phyloP scores from a whole-genome alignment of 2,113 vertebrate species.

The Strigops habroptila region DNA sequence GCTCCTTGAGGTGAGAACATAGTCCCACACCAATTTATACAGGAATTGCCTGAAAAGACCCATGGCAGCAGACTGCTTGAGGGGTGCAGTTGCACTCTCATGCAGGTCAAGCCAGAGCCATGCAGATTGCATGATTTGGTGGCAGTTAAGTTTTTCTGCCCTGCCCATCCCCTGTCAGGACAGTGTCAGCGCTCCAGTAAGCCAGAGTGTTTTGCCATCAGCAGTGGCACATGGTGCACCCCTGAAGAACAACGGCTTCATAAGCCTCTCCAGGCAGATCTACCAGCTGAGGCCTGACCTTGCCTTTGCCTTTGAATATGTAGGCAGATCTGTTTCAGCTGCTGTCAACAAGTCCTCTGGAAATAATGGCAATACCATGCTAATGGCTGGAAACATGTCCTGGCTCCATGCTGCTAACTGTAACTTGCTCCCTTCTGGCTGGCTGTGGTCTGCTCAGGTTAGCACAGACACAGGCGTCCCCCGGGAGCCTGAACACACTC shows the following conservation, averaged over 20 bases:
- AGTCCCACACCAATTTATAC: background rate
- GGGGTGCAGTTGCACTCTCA: background rate
- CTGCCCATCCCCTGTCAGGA: background rate
- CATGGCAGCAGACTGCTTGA: background rate
- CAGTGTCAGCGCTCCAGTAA: background rate
- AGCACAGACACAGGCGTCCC: background rate
- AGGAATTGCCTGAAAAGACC: background rate
- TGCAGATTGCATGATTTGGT: background rate
- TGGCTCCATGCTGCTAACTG: background rate
- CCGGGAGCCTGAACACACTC: background rate
- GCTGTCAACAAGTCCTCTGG: background rate
- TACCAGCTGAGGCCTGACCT: background rate
- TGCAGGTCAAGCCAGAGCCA: background rate
- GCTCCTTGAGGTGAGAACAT: background rate
- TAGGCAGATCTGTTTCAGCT: background rate
- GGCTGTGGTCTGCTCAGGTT: background rate
- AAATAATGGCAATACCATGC: background rate
- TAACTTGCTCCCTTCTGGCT: background rate
- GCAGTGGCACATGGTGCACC: fast-evolving
- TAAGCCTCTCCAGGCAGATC: background rate
- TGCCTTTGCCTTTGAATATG: background rate
- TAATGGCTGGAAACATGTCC: background rate
- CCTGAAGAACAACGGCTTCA: background rate
- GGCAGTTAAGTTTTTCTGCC: background rate
- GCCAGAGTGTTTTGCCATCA: background rate